phyloP scores from a whole-genome alignment of 1,140 invertebrate genomes.

The Procambarus virginalis region DNA sequence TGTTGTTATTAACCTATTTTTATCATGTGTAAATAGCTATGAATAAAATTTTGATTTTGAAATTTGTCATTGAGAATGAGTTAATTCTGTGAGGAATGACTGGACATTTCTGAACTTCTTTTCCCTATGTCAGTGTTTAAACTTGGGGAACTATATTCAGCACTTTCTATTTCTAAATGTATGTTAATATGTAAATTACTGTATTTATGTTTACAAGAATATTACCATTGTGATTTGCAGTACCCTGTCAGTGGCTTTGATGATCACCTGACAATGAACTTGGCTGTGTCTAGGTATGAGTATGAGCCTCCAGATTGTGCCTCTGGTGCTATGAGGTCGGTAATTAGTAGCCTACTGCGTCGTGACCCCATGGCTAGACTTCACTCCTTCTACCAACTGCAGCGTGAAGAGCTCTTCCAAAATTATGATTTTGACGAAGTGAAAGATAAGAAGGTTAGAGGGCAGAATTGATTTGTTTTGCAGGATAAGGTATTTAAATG shows the following conservation, averaged over 20 bases:
- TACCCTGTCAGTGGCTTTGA: conserved; percentile 57
- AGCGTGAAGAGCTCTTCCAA: conserved; percentile 48
- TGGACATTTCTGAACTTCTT: too few species aligned
- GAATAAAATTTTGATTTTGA: too few species aligned
- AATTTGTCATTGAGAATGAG: too few species aligned
- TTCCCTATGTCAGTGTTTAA: too few species aligned
- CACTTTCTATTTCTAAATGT: neutral
- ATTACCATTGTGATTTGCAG: conserved; percentile 9
- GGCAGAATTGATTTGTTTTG: neutral
- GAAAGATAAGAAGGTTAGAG: conserved; percentile 42
- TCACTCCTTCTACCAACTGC: conserved; percentile 54
- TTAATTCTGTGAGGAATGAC: too few species aligned
- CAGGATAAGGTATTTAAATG: neutral
- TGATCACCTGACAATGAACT: conserved; percentile 49
- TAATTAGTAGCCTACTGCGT: conserved; percentile 30
- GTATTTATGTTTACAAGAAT: neutral
- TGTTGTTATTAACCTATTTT: too few species aligned
- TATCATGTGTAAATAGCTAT: too few species aligned
- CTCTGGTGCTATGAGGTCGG: conserved; percentile 34
- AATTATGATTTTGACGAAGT: conserved; percentile 58
- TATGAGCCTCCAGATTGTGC: conserved; percentile 51
- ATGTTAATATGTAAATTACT: neutral
- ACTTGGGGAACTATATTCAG: too few species aligned
- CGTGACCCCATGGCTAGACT: conserved; percentile 29
- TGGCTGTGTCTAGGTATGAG: conserved; percentile 43